Conservation (phyloP, 2,797 vertebrate species). For the Muscicapa comitata region DNA sequence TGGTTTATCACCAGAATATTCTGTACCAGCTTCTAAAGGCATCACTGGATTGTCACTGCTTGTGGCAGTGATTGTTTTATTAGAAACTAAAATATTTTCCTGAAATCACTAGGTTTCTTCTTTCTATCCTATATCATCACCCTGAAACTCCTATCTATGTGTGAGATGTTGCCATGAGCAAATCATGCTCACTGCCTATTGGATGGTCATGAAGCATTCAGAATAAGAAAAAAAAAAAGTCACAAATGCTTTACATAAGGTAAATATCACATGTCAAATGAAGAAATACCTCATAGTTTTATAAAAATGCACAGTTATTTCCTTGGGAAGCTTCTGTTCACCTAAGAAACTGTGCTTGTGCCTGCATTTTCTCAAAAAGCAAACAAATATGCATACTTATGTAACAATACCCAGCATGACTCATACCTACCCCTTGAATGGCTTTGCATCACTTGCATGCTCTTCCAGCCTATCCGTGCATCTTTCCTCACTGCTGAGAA, state of each 20-base stretch:
- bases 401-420: neutral
- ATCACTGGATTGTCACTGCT: neutral
- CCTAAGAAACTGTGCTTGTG: neutral
- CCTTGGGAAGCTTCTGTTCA: neutral
- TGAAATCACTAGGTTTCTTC: neutral
- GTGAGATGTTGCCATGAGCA: neutral
- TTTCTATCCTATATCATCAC: neutral
- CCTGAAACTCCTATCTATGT: neutral
- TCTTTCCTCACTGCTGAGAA: neutral
- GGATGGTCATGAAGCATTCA: neutral
- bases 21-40: neutral
- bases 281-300: neutral
- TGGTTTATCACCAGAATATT: neutral
- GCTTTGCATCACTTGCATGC: neutral
- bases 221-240: neutral
- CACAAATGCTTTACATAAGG: neutral
- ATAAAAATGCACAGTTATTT: neutral
- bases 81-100: neutral
- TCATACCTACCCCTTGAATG: neutral
- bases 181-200: neutral
- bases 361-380: neutral
- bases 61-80: neutral
- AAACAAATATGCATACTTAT: neutral
- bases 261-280: neutral
- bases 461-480: too few species aligned